Conservation (phyloP, 2,888 invertebrate species). For the Cheilosia scutellata region DNA sequence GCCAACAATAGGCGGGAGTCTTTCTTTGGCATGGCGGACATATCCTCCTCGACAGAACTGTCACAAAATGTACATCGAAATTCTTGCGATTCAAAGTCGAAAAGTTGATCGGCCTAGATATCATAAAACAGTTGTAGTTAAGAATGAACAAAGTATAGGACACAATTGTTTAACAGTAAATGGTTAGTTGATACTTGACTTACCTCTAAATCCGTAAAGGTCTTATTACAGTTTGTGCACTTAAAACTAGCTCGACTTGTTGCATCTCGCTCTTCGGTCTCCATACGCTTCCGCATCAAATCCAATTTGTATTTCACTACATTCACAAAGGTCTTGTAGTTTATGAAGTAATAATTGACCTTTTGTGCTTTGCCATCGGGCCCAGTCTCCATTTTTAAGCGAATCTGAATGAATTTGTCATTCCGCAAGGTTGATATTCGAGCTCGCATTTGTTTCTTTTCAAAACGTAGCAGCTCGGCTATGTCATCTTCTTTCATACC, state of each 20-base stretch:
- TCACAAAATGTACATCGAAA: slow-evolving; percentile 96
- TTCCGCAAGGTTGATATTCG: slow-evolving; percentile 93
- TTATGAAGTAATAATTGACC: slow-evolving; percentile 98
- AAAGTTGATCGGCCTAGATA: slow-evolving; percentile 92
- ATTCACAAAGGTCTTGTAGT: slow-evolving; percentile 98
- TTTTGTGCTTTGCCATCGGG: slow-evolving; percentile 97
- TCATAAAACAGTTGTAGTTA: slow-evolving; percentile 13
- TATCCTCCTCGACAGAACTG: slow-evolving; percentile 96
- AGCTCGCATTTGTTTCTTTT: slow-evolving; percentile 95
- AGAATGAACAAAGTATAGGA: no score
- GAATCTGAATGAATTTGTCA: slow-evolving; percentile 97
- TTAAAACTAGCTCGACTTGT: slow-evolving; percentile 98
- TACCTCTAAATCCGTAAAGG: slow-evolving; percentile 97
- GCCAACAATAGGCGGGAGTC: slow-evolving; percentile 95
- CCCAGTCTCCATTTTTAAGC: slow-evolving; percentile 97
- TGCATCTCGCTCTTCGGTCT: slow-evolving; percentile 97
- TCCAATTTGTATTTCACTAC: slow-evolving; percentile 99
- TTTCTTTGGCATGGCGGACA: slow-evolving; percentile 95
- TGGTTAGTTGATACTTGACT: slow-evolving; percentile 75
- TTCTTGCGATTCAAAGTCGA: slow-evolving; percentile 92
- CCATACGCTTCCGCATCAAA: slow-evolving; percentile 97
- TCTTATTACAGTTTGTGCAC: slow-evolving; percentile 95
- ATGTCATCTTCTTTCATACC: slow-evolving; percentile 96
- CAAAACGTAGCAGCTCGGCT: slow-evolving; percentile 96
- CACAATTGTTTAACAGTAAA: no score